These are phyloP conservation scores for Lamellibrachia columna DNA, from an alignment of 2,888 invertebrate genomes.

Conservation along the genomic window DNA sequence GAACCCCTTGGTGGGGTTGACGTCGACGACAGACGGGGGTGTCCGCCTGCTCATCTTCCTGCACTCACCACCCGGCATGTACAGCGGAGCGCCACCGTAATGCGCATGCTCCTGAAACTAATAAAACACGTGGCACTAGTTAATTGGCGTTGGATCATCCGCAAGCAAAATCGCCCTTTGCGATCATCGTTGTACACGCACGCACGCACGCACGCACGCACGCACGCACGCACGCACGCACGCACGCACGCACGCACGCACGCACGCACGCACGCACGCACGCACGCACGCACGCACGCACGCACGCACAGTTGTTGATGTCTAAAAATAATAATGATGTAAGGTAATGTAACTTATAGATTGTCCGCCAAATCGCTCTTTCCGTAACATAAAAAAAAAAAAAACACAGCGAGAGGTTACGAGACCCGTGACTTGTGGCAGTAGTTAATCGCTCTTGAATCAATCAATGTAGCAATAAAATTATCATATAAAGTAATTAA, in stretches of 20 bases:
- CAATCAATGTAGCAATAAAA: too few relatives aligned
- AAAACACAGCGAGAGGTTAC: too few relatives aligned
- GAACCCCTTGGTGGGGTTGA: not conserved
- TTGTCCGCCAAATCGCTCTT: too few relatives aligned
- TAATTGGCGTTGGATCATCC: not conserved
- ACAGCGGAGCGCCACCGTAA: conserved; percentile 79
- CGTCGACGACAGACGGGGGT: not conserved
- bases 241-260: not conserved
- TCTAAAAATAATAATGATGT: too few relatives aligned
- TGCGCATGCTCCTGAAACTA: conserved; percentile 56
- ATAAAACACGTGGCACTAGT: not conserved
- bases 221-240: not conserved
- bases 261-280: not conserved
- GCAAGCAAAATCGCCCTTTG: not conserved
- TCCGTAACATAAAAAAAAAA: too few relatives aligned
- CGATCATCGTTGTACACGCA: not conserved
- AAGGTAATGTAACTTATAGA: too few relatives aligned
- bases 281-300: not conserved
- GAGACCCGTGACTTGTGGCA: too few relatives aligned
- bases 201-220: not conserved
- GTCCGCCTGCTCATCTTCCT: not conserved
- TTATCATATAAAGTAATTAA: too few relatives aligned
- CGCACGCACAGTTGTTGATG: too few relatives aligned
- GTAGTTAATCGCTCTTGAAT: too few relatives aligned
- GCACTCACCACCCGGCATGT: conserved; percentile 92